These are phyloP conservation scores for Carcinoscorpius rotundicauda DNA, from an alignment of 1,140 invertebrate species.

Conservation along the genomic window DNA sequence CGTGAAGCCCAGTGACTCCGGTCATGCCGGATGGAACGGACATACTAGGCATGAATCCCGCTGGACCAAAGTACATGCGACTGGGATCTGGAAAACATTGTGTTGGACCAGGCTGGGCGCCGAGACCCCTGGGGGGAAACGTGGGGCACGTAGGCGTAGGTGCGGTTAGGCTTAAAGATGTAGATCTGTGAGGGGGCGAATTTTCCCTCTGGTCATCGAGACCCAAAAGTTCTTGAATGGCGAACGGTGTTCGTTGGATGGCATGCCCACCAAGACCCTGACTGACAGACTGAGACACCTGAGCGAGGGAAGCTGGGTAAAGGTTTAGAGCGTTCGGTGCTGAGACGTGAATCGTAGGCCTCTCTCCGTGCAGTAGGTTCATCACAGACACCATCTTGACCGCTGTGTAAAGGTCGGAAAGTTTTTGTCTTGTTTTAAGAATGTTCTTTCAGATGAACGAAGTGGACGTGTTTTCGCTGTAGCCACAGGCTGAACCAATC, in stretches of 20 bases:
- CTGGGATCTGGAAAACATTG: conserved; percentile 33
- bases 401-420: too few species aligned
- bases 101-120: conserved; percentile 12
- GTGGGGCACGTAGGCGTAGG: too few species aligned
- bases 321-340: conserved; percentile 1
- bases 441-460: too few species aligned
- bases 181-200: conserved; percentile 9
- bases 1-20: not conserved
- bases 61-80: conserved; percentile 25
- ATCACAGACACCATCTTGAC: conserved; percentile 16
- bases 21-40: conserved; percentile 6
- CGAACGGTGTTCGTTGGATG: conserved; percentile 70
- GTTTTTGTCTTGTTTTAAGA: too few species aligned
- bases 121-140: too few species aligned
- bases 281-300: not conserved
- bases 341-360: not conserved
- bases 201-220: conserved; percentile 37
- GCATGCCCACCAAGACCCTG: not conserved
- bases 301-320: conserved; percentile 2
- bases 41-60: conserved; percentile 53
- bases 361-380: conserved; percentile 17
- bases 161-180: not conserved
- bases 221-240: conserved; percentile 78
- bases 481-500: too few species aligned
- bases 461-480: too few species aligned